phyloP scores from a whole-genome alignment of 2,113 vertebrate genomes.

The Oxygymnocypris stewartii region DNA sequence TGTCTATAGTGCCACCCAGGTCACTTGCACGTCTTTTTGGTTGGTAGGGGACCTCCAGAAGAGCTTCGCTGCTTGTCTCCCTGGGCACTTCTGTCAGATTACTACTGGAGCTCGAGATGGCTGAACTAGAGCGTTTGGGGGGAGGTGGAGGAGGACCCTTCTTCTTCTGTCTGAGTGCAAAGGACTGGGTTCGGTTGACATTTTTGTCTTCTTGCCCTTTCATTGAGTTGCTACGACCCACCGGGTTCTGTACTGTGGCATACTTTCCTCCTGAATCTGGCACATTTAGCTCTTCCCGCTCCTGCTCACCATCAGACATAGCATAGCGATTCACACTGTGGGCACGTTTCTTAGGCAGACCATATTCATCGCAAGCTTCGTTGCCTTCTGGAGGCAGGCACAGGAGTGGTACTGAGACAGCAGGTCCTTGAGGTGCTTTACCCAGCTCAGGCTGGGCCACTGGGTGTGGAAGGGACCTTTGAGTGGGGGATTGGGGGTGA shows the following conservation, averaged over 20 bases:
- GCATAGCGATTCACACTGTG: constrained; percentile 88
- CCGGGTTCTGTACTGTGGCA: constrained; percentile 85
- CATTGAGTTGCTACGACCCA: constrained; percentile 92
- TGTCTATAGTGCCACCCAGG: constrained; percentile 82
- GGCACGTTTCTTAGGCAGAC: constrained; percentile 83
- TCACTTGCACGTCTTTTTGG: constrained; percentile 88
- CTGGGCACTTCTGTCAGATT: constrained; percentile 78
- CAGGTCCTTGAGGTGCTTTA: constrained; percentile 53
- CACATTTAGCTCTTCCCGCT: constrained; percentile 71
- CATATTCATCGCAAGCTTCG: constrained; percentile 68
- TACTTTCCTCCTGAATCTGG: constrained; percentile 73
- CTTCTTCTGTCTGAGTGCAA: constrained; percentile 91
- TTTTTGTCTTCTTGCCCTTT: constrained; percentile 86
- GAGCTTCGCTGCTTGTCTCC: constrained; percentile 66
- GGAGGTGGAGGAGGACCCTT: constrained; percentile 92
- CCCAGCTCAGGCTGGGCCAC: constrained; percentile 62
- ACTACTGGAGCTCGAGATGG: constrained; percentile 88
- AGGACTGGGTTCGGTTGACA: constrained; percentile 85
- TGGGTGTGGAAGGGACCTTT: constrained; percentile 63
- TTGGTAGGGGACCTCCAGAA: constrained; percentile 70
- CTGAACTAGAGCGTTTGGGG: constrained; percentile 94
- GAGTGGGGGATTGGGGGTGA: constrained; percentile 87
- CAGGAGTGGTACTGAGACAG: constrained; percentile 79
- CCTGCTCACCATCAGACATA: constrained; percentile 84
- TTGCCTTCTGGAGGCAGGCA: constrained; percentile 81